These are phyloP conservation scores for Papilio polyxenes DNA, from an alignment of 1,140 invertebrate species.

Conservation along the genomic window DNA sequence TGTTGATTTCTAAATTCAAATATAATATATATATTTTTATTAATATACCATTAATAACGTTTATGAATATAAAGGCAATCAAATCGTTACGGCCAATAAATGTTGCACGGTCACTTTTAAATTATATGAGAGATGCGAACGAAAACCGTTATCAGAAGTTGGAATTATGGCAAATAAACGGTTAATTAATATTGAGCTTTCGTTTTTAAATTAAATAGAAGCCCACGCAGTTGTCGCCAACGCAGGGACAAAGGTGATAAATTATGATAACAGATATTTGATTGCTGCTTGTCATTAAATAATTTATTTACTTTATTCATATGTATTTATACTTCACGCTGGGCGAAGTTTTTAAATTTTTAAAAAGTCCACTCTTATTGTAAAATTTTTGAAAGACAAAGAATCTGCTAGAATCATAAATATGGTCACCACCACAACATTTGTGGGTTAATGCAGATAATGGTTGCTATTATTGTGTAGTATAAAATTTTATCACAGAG, in stretches of 20 bases:
- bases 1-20: background rate
- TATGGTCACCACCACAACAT: background rate
- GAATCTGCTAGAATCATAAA: background rate
- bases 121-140: constrained; percentile 12
- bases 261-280: background rate
- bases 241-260: background rate
- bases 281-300: background rate
- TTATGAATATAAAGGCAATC: constrained; percentile 33
- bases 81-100: constrained; percentile 34
- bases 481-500: too few relatives aligned
- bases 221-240: background rate
- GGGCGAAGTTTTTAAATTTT: background rate
- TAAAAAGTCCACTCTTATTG: background rate
- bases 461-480: too few relatives aligned
- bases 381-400: background rate
- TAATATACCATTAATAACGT: constrained; percentile 25
- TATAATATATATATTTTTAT: constrained; percentile 23
- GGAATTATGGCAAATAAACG: constrained; percentile 25
- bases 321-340: background rate
- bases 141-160: background rate
- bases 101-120: constrained; percentile 34
- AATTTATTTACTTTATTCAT: background rate
- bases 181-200: constrained; percentile 25
- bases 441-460: too few relatives aligned
- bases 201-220: constrained; percentile 17